Base-by-base conservation (phyloP, 2,113 vertebrate genomes). In the Daphoenositta chrysoptera region DNA sequence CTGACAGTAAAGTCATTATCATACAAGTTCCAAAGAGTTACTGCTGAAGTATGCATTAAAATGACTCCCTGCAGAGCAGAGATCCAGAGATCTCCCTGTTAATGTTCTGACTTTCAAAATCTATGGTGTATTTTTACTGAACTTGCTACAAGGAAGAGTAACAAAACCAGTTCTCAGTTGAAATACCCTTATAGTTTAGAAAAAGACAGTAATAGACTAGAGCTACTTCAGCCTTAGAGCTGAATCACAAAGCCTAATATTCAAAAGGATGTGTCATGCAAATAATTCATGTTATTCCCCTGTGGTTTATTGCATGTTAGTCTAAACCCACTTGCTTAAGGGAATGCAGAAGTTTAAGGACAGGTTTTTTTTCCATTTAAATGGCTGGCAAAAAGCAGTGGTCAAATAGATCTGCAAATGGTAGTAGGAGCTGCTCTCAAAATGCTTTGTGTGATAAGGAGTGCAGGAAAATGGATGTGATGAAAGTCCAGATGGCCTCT, bases 1-100 rank as follows among this genome's bases (percentile, higher is more conserved):
- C 82, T 83, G 92, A 91, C 89, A 88, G 75, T 92, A 90, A 90
- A 96, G 90, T 95, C 68, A 70, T 96, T 96, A 93, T 88, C 66
- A 77, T 73, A 33, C 39, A 83, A 73, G 80, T 88, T 94, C 82
- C 82, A 63, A 91, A 70, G 90, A 96, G 79, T 95, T 94, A 80
- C 68, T 86, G 90, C 92, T 95, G 92, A 93, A 95, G 68, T 80
- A 56, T 68, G 75, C 54, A 78, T 96, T 96, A 83, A 90, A 97
- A 95, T 83, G 9, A 88, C 47, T 97, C 87, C 90, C 94, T 51
- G 80, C 82, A 92, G 94, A 97, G 92, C 64, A 81, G 42, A 64
- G 45, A 91, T 90, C 66, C 90, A 83, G 91, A 88, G 63, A 87
- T 47, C 68, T 95, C 82, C 87, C 79, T 76, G 33, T 44, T 92